Base-by-base conservation (phyloP, 1,140 invertebrate genomes). In the Notospermus geniculatus region DNA sequence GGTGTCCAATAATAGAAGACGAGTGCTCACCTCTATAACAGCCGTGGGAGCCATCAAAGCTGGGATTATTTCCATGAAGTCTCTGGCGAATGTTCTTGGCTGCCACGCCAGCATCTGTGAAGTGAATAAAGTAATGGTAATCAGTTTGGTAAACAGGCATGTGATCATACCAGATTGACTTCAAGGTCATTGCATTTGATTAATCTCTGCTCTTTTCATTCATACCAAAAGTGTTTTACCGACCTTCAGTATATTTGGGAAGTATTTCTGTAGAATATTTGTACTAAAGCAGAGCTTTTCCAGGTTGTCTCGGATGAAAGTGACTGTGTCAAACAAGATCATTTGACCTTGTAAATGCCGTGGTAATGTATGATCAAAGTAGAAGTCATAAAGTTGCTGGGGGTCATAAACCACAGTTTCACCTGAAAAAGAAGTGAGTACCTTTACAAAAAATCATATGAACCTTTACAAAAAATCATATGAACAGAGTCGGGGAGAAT, bases 191-290 rank as follows among this genome's bases (percentile, higher is more conserved):
- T n/a, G n/a, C n/a, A n/a, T n/a, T 27, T 5, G 7, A 28, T 55
- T 29, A 55, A 29, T 22, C 22, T 22, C 7, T 28, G 4, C 28
- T 29, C 9, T 23, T 53, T 17, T 23, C 9, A 17, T 39, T 55
- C 2, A 22, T 30, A 15, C 22, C 22, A 22, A n/a, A n/a, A n/a
- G n/a, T n/a, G n/a, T n/a, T n/a, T n/a, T n/a, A n/a, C n/a, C n/a
- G n/a, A 77, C 76, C 74, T 79, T 79, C 5, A 79, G 69, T n/a
- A 79, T 69, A 60, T 75, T 77, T 15, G 77, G 77, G 59, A 77
- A 79, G 59, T 67, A 76, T 41, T 65, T 69, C 32, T 65, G 63
- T 22, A 78, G 63, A 29, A 78, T 65, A 28, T 70, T 64, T 19
- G 72, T 72, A 19, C 69, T 68, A 56, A 71, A 66, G 59, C 72